Evolutionary conservation across 2,113 vertebrate species (phyloP), one percentile per base, ranked within the genome.

Genomic region (Ceuthmochares aereus): DNA sequence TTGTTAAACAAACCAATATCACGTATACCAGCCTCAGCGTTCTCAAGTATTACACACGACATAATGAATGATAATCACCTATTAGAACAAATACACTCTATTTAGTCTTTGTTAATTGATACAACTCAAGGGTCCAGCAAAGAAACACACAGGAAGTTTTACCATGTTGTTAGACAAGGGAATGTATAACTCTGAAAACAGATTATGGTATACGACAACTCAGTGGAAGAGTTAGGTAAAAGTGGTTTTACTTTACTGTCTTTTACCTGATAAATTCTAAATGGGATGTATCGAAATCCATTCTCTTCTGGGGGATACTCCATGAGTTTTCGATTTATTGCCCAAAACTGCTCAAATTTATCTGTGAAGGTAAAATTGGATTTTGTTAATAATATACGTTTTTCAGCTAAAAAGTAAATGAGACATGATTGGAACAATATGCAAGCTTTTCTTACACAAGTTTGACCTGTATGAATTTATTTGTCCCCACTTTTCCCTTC

Each of bases 271-370:
- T 99, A 99, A 99, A 99, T 99, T 97, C 99, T 99, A 98, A 99
- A 99, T 60, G 99, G 99, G 88, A 99, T 98, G 96, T 99, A 99
- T 93, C 99, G 99, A 98, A 99, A 99, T 96, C 99, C 99, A 85
- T 97, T 99, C 36, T 99, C 99, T 96, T 99, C 99, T 22, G 98
- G 97, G 55, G 99, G 96, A 96, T 99, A 99, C 70, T 99, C 99
- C 99, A 99, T 99, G 90, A 99, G 98, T 98, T 99, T 99, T 94
- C 99, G 98, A 97, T 99, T 99, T 98, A 99, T 99, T 90, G 99
- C 99, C 99, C 99, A 99, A 98, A 99, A 99, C 90, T 99, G 99
- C 97, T 99, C 99, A 96, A 99, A 99, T 96, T 99, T 99, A 97
- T 99, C 99, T 99, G 97, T 91, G 94, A 97, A 88, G 51, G 97